Percentiles rank a stretch among this genome's conserved stretches.
These are phyloP conservation scores for Narcine bancroftii DNA, from an alignment of 2,113 vertebrate species.

Conservation along the genomic window DNA sequence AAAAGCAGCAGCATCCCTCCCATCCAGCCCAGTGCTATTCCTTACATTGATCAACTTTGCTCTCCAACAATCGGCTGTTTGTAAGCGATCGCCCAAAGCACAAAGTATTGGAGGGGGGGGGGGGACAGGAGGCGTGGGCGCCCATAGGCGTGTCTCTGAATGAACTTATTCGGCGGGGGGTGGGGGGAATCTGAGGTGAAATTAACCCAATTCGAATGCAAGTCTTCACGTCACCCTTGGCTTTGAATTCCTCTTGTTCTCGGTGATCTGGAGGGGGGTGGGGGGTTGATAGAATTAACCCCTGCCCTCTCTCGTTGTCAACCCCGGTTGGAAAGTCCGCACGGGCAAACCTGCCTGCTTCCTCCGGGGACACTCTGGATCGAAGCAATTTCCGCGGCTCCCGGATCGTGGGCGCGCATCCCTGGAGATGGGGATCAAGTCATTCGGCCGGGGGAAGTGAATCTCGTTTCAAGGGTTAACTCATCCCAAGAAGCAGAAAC, in stretches of 20 bases:
- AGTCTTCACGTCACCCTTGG: not conserved
- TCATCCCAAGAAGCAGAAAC: slow-evolving; percentile 11
- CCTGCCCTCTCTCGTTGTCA: not conserved
- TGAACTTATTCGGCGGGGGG: not conserved
- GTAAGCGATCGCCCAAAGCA: not conserved
- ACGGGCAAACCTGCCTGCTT: no score
- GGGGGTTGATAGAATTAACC: not conserved
- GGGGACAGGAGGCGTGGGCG: not conserved
- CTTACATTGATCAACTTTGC: not conserved
- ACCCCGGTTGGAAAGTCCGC: not conserved
- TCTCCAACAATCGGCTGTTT: not conserved
- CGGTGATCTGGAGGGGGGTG: no score
- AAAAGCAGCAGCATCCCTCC: not conserved
- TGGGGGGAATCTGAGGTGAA: not conserved
- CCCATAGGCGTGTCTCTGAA: not conserved
- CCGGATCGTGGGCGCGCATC: not conserved
- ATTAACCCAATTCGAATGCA: not conserved
- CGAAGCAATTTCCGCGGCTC: no score
- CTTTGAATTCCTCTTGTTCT: not conserved
- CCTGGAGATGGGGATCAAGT: no score
- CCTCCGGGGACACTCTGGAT: no score
- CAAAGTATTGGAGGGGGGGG: not conserved
- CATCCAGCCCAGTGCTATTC: not conserved
- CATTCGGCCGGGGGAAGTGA: not conserved
- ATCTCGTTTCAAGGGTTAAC: slow-evolving; percentile 11